phyloP scores from a whole-genome alignment of 2,797 vertebrate species.

The Intellagama lesueurii region DNA sequence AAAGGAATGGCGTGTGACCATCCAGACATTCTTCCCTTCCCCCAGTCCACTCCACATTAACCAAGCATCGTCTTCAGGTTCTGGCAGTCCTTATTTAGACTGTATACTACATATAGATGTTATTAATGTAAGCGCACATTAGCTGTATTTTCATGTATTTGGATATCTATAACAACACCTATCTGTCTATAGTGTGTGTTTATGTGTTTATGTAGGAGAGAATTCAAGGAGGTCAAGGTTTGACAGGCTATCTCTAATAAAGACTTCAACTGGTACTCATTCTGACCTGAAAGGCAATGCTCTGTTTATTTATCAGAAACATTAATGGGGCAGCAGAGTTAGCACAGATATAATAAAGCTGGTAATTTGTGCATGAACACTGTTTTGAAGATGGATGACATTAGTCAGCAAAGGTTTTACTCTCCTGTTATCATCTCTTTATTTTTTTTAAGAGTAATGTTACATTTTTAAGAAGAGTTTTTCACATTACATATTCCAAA shows the following conservation, averaged over 20 bases:
- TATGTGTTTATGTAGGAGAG: not conserved
- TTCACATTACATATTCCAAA: not conserved
- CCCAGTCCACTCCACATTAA: not conserved
- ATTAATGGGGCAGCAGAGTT: not conserved
- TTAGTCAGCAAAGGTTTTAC: not conserved
- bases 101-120: not conserved
- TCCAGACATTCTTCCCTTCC: not conserved
- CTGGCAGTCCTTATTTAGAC: not conserved
- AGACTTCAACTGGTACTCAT: rapidly evolving
- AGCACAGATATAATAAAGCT: not conserved
- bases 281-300: not conserved
- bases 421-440: not conserved
- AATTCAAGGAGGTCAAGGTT: rapidly evolving
- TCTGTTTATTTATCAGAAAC: not conserved
- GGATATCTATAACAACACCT: not conserved
- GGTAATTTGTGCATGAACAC: not conserved
- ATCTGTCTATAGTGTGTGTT: not conserved
- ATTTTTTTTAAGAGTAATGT: not conserved
- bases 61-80: not conserved
- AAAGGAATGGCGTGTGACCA: not conserved
- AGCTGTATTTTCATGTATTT: not conserved
- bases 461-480: not conserved
- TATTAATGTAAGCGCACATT: not conserved
- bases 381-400: not conserved
- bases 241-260: not conserved